These are phyloP conservation scores for Cephus runcator DNA, from an alignment of 2,888 invertebrate genomes.

Conservation along the genomic window DNA sequence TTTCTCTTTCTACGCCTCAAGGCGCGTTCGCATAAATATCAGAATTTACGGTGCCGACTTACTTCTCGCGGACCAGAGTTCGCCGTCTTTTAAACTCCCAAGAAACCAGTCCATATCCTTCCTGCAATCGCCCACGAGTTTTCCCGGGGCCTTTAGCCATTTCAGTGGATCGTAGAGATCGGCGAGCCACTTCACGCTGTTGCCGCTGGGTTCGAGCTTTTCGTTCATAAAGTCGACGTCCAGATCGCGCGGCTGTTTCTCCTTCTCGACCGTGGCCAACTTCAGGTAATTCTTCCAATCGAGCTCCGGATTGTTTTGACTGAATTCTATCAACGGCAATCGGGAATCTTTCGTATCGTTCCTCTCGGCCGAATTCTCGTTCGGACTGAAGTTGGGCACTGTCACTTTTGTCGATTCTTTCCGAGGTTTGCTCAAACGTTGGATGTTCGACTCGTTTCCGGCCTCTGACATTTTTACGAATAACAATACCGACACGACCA, in stretches of 20 bases:
- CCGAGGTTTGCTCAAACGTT: conserved; percentile 40
- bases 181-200: conserved; percentile 73
- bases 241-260: conserved; percentile 35
- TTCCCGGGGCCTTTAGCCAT: conserved; percentile 69
- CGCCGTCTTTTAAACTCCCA: conserved; percentile 70
- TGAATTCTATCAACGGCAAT: conserved; percentile 40
- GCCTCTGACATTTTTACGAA: background rate
- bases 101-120: conserved; percentile 71
- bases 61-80: conserved; percentile 84
- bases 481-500: background rate
- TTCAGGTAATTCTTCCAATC: conserved; percentile 58
- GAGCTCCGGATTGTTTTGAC: conserved; percentile 58
- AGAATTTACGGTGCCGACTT: conserved; percentile 61
- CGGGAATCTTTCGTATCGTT: conserved; percentile 10
- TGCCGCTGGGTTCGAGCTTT: conserved; percentile 49
- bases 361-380: conserved; percentile 21
- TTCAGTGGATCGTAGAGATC: conserved; percentile 74
- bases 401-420: conserved; percentile 18
- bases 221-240: conserved; percentile 59
- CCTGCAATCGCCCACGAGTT: conserved; percentile 70
- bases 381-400: conserved; percentile 26
- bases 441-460: conserved; percentile 45
- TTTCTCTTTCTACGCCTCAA: background rate
- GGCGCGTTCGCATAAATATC: background rate
- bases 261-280: conserved; percentile 38